Percentiles rank a stretch among this genome's conserved stretches.
Conservation (phyloP, 2,797 vertebrate species). For the Catamblyrhynchus diadema region DNA sequence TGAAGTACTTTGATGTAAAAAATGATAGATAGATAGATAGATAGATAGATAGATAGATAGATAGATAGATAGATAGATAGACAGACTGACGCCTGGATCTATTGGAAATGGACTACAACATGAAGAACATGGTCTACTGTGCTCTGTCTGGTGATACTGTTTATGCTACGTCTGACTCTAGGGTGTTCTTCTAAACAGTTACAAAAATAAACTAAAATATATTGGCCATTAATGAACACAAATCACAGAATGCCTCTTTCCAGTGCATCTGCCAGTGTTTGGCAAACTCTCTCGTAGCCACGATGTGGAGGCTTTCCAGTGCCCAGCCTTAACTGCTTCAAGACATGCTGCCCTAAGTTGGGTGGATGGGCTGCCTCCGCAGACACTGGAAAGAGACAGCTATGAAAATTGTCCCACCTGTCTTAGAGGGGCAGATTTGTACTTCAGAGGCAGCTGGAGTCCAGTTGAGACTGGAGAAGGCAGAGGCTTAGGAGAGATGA, state of each 20-base stretch:
- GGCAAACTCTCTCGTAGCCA: neutral
- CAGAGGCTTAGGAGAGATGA: neutral
- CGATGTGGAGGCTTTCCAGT: neutral
- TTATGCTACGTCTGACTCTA: neutral
- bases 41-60: neutral
- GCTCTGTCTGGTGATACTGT: neutral
- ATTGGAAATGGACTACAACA: neutral
- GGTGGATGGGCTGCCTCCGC: neutral
- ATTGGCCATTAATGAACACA: neutral
- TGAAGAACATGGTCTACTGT: neutral
- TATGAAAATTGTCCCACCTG: neutral
- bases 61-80: accelerated
- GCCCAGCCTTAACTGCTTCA: neutral
- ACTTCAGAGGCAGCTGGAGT: neutral
- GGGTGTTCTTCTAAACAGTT: neutral
- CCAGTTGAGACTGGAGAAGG: neutral
- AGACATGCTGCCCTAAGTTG: neutral
- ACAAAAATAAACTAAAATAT: neutral
- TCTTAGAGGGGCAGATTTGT: neutral
- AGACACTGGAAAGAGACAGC: neutral
- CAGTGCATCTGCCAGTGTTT: neutral
- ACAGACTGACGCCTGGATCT: accelerated
- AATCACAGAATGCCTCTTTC: neutral
- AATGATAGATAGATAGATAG: neutral
- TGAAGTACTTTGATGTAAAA: neutral